These are phyloP conservation scores for Tauraco erythrolophus DNA, from an alignment of 2,113 vertebrate species.

Conservation along the genomic window DNA sequence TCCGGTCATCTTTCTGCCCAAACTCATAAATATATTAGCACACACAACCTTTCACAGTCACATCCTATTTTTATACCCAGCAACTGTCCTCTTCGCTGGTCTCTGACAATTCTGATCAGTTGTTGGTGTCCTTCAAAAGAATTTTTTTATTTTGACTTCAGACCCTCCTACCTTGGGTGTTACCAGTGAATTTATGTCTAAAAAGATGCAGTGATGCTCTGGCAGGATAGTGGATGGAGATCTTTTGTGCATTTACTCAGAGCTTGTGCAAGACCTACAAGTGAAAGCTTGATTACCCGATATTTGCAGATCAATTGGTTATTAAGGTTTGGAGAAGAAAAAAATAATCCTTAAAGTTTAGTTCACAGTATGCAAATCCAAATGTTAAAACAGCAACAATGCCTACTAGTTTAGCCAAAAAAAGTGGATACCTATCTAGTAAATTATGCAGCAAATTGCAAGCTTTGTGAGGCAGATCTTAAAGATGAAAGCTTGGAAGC, in stretches of 20 bases:
- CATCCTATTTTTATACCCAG: background rate
- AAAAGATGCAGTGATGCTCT: background rate
- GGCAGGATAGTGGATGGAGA: background rate
- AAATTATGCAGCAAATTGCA: background rate
- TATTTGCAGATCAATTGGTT: background rate
- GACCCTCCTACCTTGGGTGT: background rate
- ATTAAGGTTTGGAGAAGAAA: background rate
- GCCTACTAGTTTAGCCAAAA: background rate
- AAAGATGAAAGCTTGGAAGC: background rate
- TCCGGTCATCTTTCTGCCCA: background rate
- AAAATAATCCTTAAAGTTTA: background rate
- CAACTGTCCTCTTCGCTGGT: background rate
- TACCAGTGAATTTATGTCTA: background rate
- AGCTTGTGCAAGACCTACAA: background rate
- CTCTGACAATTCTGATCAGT: background rate
- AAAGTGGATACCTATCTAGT: background rate
- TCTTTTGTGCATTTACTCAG: background rate
- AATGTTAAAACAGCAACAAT: background rate
- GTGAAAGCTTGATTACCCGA: background rate
- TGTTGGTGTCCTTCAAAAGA: background rate
- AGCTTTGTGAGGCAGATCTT: background rate
- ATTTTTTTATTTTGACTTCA: background rate
- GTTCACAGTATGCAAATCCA: background rate
- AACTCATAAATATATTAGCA: constrained; percentile 26
- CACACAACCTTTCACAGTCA: background rate